These are phyloP conservation scores for Acinonyx jubatus DNA, from an alignment of 2,113 vertebrate genomes.

Conservation along the genomic window DNA sequence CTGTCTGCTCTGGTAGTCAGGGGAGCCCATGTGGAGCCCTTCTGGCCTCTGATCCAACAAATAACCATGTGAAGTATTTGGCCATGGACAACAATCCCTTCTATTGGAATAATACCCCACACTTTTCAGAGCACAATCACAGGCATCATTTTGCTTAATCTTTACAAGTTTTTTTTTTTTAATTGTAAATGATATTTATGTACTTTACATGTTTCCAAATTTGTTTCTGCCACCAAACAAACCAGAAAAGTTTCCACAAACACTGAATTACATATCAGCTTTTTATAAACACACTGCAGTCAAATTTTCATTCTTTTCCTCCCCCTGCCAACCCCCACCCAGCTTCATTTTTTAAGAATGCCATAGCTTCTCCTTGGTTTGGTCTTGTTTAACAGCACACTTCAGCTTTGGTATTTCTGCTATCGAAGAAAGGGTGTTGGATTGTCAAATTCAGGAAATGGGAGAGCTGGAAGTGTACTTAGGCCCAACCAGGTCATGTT, in stretches of 20 bases:
- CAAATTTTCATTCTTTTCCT: neutral
- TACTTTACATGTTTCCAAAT: conserved; percentile 26
- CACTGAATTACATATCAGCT: neutral
- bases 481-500: fast-evolving
- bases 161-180: neutral
- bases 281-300: conserved; percentile 1
- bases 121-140: neutral
- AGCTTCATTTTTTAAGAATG: neutral
- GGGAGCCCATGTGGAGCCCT: neutral
- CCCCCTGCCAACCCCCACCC: too few relatives aligned
- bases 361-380: neutral
- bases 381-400: neutral
- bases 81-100: neutral
- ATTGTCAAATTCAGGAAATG: neutral
- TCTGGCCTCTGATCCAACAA: fast-evolving
- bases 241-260: conserved; percentile 51
- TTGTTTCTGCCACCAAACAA: conserved; percentile 40
- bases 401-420: neutral
- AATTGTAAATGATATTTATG: conserved; percentile 36
- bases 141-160: conserved; percentile 1
- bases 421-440: neutral
- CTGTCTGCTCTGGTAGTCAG: neutral
- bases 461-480: neutral
- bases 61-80: neutral
- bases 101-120: neutral